Percentiles rank a stretch among this genome's conserved stretches.
Conservation (phyloP, 2,797 vertebrate species). For the Mallotus villosus region DNA sequence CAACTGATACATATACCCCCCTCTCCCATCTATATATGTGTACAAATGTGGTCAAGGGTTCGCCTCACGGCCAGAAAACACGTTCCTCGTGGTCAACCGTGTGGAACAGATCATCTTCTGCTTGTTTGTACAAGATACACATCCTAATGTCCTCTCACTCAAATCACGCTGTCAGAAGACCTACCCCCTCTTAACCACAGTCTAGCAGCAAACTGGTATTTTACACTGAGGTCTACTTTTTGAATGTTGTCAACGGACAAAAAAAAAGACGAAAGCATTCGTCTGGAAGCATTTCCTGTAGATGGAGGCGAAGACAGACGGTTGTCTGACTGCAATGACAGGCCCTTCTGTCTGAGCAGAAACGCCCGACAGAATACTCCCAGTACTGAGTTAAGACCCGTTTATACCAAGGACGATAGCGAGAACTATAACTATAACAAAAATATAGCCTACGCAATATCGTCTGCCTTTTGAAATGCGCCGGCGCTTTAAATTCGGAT, state of each 20-base stretch:
- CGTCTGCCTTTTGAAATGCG: too few relatives aligned
- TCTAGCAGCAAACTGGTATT: neutral
- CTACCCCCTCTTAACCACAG: neutral
- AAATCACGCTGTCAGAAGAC: constrained; percentile 1
- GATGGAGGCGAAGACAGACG: neutral
- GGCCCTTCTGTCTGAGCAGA: neutral
- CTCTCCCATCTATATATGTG: neutral
- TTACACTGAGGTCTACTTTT: neutral
- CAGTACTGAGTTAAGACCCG: neutral
- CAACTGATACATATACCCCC: too few relatives aligned
- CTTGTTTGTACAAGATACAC: constrained; percentile 41
- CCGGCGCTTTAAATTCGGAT: too few relatives aligned
- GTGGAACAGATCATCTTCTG: constrained; percentile 31
- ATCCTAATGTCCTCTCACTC: constrained; percentile 11
- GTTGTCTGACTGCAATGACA: neutral
- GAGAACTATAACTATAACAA: too few relatives aligned
- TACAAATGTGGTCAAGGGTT: neutral
- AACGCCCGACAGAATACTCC: neutral
- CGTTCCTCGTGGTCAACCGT: constrained; percentile 18
- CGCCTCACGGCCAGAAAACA: constrained; percentile 10
- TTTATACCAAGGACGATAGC: too few relatives aligned
- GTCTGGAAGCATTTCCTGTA: too few relatives aligned
- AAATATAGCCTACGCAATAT: too few relatives aligned
- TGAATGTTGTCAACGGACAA: neutral
- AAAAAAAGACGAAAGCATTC: neutral